Conservation (phyloP, 2,888 invertebrate genomes). For the Ceramica pisi region DNA sequence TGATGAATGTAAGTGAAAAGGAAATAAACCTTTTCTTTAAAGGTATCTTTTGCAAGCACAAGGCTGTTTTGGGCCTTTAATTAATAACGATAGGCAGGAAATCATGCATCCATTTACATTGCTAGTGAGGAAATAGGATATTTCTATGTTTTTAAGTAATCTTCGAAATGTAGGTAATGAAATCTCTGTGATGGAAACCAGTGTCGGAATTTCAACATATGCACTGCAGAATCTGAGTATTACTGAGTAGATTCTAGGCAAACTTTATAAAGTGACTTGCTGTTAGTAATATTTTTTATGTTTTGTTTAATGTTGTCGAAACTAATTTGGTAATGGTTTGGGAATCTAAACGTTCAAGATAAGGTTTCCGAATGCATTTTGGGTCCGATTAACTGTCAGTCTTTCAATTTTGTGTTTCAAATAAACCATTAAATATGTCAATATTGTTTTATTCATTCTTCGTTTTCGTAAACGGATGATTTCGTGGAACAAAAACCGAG, state of each 20-base stretch:
- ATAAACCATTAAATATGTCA: slow-evolving; percentile 86
- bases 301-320: slow-evolving; percentile 89
- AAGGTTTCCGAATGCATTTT: slow-evolving; percentile 85
- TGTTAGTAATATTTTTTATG: slow-evolving; percentile 88
- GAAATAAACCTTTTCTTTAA: slow-evolving; percentile 76
- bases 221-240: slow-evolving; percentile 88
- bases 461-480: not conserved
- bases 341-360: slow-evolving; percentile 80
- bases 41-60: slow-evolving; percentile 86
- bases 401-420: slow-evolving; percentile 90
- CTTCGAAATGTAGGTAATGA: slow-evolving; percentile 83
- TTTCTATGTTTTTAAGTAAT: slow-evolving; percentile 86
- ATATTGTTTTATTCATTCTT: slow-evolving; percentile 40
- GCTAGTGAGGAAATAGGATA: slow-evolving; percentile 84
- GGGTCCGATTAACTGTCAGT: slow-evolving; percentile 87
- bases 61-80: slow-evolving; percentile 80
- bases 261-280: slow-evolving; percentile 85
- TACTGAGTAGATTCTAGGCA: slow-evolving; percentile 86
- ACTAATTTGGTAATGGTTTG: slow-evolving; percentile 88
- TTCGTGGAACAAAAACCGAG: not conserved
- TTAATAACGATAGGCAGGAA: slow-evolving; percentile 83
- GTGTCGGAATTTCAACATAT: slow-evolving; percentile 84
- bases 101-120: slow-evolving; percentile 86
- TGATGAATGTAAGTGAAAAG: slow-evolving; percentile 87
- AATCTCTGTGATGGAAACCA: slow-evolving; percentile 89